phyloP scores from a whole-genome alignment of 2,888 invertebrate genomes.

The Drosophila mulleri region DNA sequence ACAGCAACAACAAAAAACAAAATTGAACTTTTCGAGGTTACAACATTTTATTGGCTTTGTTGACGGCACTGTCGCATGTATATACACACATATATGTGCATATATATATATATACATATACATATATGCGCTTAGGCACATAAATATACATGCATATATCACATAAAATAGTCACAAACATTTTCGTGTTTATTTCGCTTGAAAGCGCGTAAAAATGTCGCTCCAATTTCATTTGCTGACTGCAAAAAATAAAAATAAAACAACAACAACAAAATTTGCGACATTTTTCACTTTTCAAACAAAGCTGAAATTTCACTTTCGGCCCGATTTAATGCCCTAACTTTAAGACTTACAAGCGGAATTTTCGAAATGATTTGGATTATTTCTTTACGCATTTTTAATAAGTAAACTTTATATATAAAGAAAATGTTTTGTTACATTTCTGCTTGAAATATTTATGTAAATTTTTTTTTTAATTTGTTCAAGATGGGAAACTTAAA shows the following conservation, averaged over 20 bases:
- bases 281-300: slow-evolving; percentile 29
- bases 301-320: slow-evolving; percentile 60
- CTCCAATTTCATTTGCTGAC: slow-evolving; percentile 47
- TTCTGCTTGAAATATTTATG: neutral
- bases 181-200: slow-evolving; percentile 81
- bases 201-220: slow-evolving; percentile 76
- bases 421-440: neutral
- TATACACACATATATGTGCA: neutral
- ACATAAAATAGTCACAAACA: slow-evolving; percentile 68
- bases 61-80: slow-evolving; percentile 23
- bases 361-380: no score
- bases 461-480: no score
- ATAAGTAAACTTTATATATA: no score
- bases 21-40: slow-evolving; percentile 81
- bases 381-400: neutral
- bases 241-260: slow-evolving; percentile 10
- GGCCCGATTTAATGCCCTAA: slow-evolving; percentile 6
- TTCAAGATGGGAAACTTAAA: neutral
- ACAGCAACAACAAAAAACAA: neutral
- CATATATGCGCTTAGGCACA: slow-evolving; percentile 1
- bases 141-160: slow-evolving; percentile 36
- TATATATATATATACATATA: neutral
- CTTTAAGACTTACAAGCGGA: neutral
- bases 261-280: slow-evolving; percentile 10
- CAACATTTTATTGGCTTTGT: slow-evolving; percentile 75